These are phyloP conservation scores for Drosophila hydei DNA, from an alignment of 1,140 invertebrate genomes.

Conservation along the genomic window DNA sequence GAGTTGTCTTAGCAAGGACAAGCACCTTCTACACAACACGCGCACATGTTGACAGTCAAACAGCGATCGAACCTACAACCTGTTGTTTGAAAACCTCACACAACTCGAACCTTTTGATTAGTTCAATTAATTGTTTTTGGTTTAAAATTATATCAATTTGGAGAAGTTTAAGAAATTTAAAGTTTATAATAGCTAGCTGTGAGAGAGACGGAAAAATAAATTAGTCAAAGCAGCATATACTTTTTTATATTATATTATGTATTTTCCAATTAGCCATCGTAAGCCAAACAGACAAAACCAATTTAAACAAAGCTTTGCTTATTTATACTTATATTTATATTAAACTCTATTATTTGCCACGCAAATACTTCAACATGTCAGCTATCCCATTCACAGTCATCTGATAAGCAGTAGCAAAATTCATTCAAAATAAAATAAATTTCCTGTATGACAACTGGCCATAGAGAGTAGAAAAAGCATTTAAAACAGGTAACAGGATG, in stretches of 20 bases:
- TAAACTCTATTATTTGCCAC: neutral
- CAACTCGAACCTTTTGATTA: constrained; percentile 1
- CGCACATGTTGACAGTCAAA: constrained; percentile 4
- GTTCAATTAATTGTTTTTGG: neutral
- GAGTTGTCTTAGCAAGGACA: neutral
- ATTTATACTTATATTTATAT: neutral
- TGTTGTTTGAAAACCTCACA: neutral
- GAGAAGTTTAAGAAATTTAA: no score
- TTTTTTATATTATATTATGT: no score
- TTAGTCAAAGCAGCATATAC: no score
- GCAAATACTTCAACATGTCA: constrained; percentile 1
- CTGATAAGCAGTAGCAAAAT: neutral
- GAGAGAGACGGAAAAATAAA: no score
- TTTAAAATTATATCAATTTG: no score
- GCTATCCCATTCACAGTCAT: neutral
- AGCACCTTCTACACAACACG: neutral
- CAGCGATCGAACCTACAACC: constrained; percentile 5
- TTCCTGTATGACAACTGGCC: no score
- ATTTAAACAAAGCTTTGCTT: neutral
- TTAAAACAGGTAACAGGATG: no score
- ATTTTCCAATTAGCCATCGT: neutral
- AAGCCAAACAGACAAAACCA: neutral
- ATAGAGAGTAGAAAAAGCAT: no score
- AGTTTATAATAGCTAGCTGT: no score
- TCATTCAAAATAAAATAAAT: neutral